phyloP scores from a whole-genome alignment of 1,140 invertebrate genomes.

The Platyscapa corneri region DNA sequence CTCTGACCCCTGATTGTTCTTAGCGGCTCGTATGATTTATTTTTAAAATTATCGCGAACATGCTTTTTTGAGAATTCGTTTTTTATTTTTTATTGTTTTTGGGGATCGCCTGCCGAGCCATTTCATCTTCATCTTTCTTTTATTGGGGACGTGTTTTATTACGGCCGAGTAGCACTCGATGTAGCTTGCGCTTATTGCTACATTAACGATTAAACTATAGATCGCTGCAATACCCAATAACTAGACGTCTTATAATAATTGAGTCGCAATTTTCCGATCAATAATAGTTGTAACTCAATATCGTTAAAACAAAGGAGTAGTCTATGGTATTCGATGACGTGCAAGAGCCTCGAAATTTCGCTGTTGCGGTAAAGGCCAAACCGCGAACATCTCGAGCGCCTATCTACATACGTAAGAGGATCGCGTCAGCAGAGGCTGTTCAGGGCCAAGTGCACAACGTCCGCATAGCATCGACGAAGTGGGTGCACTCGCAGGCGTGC shows the following conservation, averaged over 20 bases:
- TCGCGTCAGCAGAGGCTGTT: not conserved
- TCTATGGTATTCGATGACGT: not conserved
- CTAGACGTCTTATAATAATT: no score
- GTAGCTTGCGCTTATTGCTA: no score
- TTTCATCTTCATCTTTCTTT: no score
- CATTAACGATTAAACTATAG: no score
- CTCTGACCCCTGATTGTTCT: not conserved
- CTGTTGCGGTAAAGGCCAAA: not conserved
- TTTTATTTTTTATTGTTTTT: not conserved
- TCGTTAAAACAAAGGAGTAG: no score
- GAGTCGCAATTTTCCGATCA: no score
- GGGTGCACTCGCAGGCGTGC: not conserved
- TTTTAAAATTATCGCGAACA: not conserved
- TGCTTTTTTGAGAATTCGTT: not conserved
- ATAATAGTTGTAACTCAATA: no score
- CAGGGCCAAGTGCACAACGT: constrained; percentile 6
- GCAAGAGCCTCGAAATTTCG: not conserved
- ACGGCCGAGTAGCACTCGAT: no score
- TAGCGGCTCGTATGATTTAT: not conserved
- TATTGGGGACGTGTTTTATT: no score
- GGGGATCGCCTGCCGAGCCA: no score
- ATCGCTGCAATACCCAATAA: not conserved
- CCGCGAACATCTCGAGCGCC: not conserved
- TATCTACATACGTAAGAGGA: not conserved
- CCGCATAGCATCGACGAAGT: not conserved